These are phyloP conservation scores for Ceratosolen fusciceps DNA, from an alignment of 1,140 invertebrate genomes.

Conservation along the genomic window DNA sequence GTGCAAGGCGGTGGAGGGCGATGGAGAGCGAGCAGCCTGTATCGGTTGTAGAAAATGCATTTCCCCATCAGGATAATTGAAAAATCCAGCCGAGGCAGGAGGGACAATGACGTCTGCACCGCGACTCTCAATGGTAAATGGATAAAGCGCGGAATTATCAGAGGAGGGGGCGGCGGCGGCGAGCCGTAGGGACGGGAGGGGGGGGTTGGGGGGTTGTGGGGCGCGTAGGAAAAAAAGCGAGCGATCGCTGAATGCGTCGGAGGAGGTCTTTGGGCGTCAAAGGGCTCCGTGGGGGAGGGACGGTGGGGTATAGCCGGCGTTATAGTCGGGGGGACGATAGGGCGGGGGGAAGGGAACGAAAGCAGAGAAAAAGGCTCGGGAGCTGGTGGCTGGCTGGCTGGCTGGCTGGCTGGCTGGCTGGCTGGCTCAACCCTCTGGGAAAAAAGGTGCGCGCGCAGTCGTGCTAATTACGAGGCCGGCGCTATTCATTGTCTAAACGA, in stretches of 20 bases:
- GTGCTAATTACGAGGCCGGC: slow-evolving; percentile 46
- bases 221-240: background rate
- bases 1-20: no score
- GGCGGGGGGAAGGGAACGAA: no score
- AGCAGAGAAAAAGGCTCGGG: slow-evolving; percentile 31
- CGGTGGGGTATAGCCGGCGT: no score
- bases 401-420: no score
- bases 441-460: slow-evolving; percentile 28
- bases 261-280: slow-evolving; percentile 29
- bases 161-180: no score
- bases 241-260: background rate
- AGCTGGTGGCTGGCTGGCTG: no score
- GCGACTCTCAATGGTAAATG: slow-evolving; percentile 20
- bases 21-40: no score
- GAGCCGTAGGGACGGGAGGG: no score
- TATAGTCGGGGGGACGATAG: no score
- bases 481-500: slow-evolving; percentile 50
- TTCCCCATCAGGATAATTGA: slow-evolving; percentile 43
- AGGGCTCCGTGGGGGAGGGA: slow-evolving; percentile 15
- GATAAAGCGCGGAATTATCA: slow-evolving; percentile 44
- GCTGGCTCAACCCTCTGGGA: slow-evolving; percentile 10
- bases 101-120: slow-evolving; percentile 36
- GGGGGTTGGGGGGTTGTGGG: background rate
- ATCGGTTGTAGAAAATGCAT: background rate
- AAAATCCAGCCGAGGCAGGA: slow-evolving; percentile 25